Percentiles rank a stretch among this genome's conserved stretches.
Conservation (phyloP, 2,888 invertebrate genomes). For the Standfussiana lucernea region DNA sequence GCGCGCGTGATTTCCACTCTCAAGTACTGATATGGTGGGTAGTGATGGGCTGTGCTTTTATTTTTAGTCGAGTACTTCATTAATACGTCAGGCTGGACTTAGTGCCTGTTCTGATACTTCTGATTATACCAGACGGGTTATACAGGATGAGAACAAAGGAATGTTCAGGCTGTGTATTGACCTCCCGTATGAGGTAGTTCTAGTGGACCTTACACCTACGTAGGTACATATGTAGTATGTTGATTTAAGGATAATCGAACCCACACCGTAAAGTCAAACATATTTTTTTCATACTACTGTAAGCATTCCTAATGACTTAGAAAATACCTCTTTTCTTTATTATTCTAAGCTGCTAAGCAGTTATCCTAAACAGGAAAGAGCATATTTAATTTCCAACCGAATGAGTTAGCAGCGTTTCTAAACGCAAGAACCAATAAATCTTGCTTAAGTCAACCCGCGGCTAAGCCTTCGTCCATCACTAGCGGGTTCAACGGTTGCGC, state of each 20-base stretch:
- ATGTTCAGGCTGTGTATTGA: conserved; percentile 7
- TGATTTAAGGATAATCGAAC: conserved; percentile 17
- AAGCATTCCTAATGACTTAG: conserved; percentile 37
- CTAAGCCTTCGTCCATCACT: conserved; percentile 59
- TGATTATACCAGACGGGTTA: conserved; percentile 49
- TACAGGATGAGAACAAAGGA: conserved; percentile 41
- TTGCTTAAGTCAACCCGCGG: conserved; percentile 34
- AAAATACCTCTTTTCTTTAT: conserved; percentile 22
- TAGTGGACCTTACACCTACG: not conserved
- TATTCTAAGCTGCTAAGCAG: conserved; percentile 32
- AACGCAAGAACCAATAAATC: conserved; percentile 49
- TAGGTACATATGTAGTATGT: not conserved
- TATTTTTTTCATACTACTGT: conserved; percentile 13
- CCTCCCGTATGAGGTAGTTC: not conserved
- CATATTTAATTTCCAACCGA: conserved; percentile 39
- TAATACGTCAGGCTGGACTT: conserved; percentile 53
- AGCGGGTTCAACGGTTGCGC: conserved; percentile 71
- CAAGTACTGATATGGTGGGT: conserved; percentile 61
- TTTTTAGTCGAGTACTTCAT: conserved; percentile 64
- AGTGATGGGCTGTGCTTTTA: conserved; percentile 62
- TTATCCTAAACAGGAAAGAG: conserved; percentile 33
- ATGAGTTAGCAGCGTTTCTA: conserved; percentile 42
- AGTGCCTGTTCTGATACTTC: conserved; percentile 43
- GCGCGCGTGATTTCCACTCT: conserved; percentile 68
- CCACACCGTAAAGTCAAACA: conserved; percentile 1